A percentile compares a stretch with the other conserved stretches of the same genome.
Conservation (phyloP, 2,797 vertebrate species). For the Sebastes trivittatus region DNA sequence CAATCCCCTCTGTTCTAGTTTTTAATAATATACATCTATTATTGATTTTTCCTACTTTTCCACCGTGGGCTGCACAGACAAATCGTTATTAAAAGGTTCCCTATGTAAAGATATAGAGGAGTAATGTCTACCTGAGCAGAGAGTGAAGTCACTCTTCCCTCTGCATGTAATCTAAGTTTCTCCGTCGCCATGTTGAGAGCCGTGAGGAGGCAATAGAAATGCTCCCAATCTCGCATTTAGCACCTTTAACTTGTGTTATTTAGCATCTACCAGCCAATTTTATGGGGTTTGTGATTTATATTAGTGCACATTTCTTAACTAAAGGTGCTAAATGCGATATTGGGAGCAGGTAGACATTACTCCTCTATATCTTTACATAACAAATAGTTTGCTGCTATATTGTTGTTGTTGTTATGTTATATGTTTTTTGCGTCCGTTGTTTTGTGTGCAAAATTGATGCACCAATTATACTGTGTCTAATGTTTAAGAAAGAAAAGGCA, state of each 20-base stretch:
- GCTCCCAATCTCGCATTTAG: too few relatives aligned
- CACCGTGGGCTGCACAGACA: not conserved
- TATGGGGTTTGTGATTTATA: not conserved
- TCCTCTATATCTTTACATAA: too few relatives aligned
- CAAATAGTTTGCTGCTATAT: too few relatives aligned
- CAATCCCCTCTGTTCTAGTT: not conserved
- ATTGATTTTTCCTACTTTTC: not conserved
- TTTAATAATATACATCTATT: not conserved
- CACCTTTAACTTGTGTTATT: too few relatives aligned
- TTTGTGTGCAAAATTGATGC: not conserved
- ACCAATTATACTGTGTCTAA: not conserved
- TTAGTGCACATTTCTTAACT: not conserved
- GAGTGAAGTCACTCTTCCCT: too few relatives aligned
- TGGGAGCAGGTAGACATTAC: too few relatives aligned
- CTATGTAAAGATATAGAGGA: rapidly evolving
- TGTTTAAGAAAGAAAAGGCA: not conserved
- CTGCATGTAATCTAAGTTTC: too few relatives aligned
- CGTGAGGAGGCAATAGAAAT: too few relatives aligned
- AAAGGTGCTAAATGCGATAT: too few relatives aligned
- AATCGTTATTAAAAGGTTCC: not conserved
- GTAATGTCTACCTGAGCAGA: too few relatives aligned
- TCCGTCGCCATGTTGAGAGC: too few relatives aligned
- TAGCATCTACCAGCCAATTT: not conserved
- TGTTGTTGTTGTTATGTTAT: not conserved
- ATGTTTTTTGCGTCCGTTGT: not conserved